These are phyloP conservation scores for Bellardia pandia DNA, from an alignment of 2,888 invertebrate species.

Conservation along the genomic window DNA sequence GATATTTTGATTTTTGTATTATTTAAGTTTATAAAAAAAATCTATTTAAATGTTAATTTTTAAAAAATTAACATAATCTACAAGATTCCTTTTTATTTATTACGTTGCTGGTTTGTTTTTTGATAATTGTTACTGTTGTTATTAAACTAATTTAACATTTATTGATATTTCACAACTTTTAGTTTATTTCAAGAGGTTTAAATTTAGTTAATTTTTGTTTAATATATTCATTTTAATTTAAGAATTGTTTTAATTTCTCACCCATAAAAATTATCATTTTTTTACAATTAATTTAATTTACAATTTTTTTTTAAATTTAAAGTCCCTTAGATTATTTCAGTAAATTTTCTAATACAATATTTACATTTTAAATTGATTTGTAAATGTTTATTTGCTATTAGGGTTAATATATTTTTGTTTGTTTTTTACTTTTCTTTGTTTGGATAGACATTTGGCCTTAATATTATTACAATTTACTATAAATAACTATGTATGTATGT, in stretches of 20 bases:
- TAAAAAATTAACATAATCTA: slow-evolving; percentile 36
- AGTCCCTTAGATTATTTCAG: slow-evolving; percentile 30
- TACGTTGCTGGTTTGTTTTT: background rate
- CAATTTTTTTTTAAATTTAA: slow-evolving; percentile 31
- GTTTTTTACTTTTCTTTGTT: background rate
- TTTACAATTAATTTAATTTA: slow-evolving; percentile 6
- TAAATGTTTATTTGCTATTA: background rate
- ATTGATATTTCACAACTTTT: slow-evolving; percentile 82
- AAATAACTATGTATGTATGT: slow-evolving; percentile 41
- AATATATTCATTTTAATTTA: background rate
- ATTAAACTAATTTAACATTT: slow-evolving; percentile 74
- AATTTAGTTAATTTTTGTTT: slow-evolving; percentile 38
- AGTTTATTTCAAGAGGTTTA: slow-evolving; percentile 68
- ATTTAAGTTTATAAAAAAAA: slow-evolving; percentile 49
- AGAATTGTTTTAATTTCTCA: background rate
- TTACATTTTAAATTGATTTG: slow-evolving; percentile 44
- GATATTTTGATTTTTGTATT: slow-evolving; percentile 41
- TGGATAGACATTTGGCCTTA: slow-evolving; percentile 48
- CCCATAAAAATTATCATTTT: background rate
- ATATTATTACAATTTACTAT: slow-evolving; percentile 53
- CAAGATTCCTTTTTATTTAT: slow-evolving; percentile 1
- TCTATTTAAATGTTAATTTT: slow-evolving; percentile 48
- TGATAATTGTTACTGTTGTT: slow-evolving; percentile 30
- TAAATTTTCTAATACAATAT: slow-evolving; percentile 52
- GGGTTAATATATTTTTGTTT: slow-evolving; percentile 21